Conservation (phyloP, 2,797 vertebrate genomes). For the Hipposideros larvatus region DNA sequence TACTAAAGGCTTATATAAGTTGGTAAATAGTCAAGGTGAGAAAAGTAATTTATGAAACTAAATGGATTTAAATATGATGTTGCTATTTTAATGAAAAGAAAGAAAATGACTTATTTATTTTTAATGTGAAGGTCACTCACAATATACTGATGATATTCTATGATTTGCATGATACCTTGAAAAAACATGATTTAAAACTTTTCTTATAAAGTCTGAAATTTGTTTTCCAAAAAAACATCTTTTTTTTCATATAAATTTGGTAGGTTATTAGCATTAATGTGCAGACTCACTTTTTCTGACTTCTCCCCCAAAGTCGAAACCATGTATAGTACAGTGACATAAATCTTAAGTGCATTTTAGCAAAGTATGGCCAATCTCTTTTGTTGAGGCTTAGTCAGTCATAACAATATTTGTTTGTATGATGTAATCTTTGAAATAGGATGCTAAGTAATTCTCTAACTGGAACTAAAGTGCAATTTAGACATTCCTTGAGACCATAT, state of each 20-base stretch:
- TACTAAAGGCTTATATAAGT: slow-evolving; percentile 26
- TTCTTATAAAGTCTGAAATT: slow-evolving; percentile 34
- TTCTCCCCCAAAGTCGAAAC: not conserved
- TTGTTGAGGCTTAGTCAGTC: slow-evolving; percentile 37
- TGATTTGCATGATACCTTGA: slow-evolving; percentile 37
- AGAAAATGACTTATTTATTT: slow-evolving; percentile 42
- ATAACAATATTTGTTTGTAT: slow-evolving; percentile 62
- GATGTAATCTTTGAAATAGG: slow-evolving; percentile 69
- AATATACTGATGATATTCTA: not conserved
- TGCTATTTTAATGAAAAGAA: slow-evolving; percentile 38
- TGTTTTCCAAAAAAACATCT: slow-evolving; percentile 18
- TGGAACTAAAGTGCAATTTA: slow-evolving; percentile 38
- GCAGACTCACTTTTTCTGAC: slow-evolving; percentile 16
- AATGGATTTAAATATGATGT: slow-evolving; percentile 42
- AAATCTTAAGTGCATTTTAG: slow-evolving; percentile 63
- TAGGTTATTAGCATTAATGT: not conserved
- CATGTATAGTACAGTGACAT: not conserved
- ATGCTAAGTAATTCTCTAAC: slow-evolving; percentile 61
- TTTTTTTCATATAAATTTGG: not conserved
- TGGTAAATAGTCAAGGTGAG: slow-evolving; percentile 22
- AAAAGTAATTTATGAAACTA: slow-evolving; percentile 35
- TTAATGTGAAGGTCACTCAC: slow-evolving; percentile 37
- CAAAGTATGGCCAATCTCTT: not conserved
- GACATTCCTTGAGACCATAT: slow-evolving; percentile 53
- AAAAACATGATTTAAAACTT: not conserved